Evolutionary conservation across 1,140 invertebrate species (phyloP).

Genomic region (Sweltsa coloradensis): DNA sequence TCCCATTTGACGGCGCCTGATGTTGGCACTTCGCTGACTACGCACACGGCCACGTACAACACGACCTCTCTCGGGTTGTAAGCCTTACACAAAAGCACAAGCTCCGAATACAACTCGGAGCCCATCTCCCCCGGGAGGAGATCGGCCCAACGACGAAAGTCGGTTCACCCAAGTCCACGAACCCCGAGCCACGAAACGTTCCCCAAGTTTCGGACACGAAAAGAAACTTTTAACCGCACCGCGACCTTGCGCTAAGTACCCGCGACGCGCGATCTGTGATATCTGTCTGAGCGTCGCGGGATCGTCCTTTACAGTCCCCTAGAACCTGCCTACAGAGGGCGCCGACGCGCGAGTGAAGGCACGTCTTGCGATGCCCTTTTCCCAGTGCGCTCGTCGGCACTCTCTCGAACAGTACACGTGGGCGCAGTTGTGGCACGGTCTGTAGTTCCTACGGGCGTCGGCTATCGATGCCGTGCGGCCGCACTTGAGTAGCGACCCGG

Average conservation of each 20-base stretch:
- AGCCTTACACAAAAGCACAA: slow-evolving; percentile 71
- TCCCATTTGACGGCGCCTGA: slow-evolving; percentile 77
- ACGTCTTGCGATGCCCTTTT: slow-evolving; percentile 80
- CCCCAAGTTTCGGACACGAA: slow-evolving; percentile 66
- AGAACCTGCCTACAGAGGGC: slow-evolving; percentile 80
- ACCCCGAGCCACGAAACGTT: slow-evolving; percentile 60
- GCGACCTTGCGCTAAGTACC: slow-evolving; percentile 68
- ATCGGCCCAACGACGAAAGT: slow-evolving; percentile 68
- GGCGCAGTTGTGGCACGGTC: slow-evolving; percentile 88
- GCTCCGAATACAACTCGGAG: slow-evolving; percentile 69
- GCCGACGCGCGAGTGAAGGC: slow-evolving; percentile 75
- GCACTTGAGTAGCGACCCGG: slow-evolving; percentile 71
- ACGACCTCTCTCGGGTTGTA: slow-evolving; percentile 84
- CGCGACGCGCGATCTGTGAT: slow-evolving; percentile 64
- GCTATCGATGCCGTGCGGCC: slow-evolving; percentile 38
- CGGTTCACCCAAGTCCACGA: slow-evolving; percentile 57
- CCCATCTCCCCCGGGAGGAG: slow-evolving; percentile 77
- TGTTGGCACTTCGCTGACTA: slow-evolving; percentile 73
- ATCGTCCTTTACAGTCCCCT: slow-evolving; percentile 46
- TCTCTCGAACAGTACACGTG: slow-evolving; percentile 75
- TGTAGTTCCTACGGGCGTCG: slow-evolving; percentile 61
- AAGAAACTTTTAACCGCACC: slow-evolving; percentile 88
- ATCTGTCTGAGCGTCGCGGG: slow-evolving; percentile 61
- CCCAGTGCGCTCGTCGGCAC: slow-evolving; percentile 78
- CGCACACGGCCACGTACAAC: slow-evolving; percentile 79